Base-by-base conservation (phyloP, 2,888 invertebrate species). In the Archips crataeganus region DNA sequence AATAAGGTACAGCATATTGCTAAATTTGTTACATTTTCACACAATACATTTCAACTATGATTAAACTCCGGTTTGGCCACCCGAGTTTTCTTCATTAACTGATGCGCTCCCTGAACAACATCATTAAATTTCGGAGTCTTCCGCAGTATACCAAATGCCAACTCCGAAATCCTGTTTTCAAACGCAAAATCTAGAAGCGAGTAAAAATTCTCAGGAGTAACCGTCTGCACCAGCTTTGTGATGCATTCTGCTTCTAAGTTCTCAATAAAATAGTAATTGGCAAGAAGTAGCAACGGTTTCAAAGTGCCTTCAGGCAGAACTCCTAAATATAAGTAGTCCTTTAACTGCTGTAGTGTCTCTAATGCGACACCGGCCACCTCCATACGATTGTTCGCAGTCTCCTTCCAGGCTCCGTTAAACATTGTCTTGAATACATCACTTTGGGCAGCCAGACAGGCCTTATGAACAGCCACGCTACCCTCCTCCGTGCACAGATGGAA, bases 151-250 rank as follows among this genome's bases (percentile, higher is more conserved):
- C 42, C 11, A 6, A 71, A 65, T 2, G 47, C 60, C n/a, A 71
- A 65, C 15, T 71, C 71, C 0, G 64, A 64, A 2, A 71, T 49
- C 15, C 64, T 65, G 49, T 71, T 65, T 47, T 65, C 23, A 71
- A 59, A 49, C 8, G 71, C 64, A 60, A 49, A 71, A 23, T 71
- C 71, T 39, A 71, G 36, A 1, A 71, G 45, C 4, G 47, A 47
- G 59, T 71, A 65, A 47, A 71, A 65, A n/a, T 71, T 59, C 49
- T 65, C 59, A 3, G 71, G 23, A 23, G 64, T 49, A 0, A 71
- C 59, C 1, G 64, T 32, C 32, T 71, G 57, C 2, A 59, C 6
- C 5, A 71, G 47, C 8, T 71, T 64, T 1, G 47, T 49, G 9
- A 71, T 45, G 47, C 71, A 71, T 49, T 59, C 59, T 3, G 23